Conservation (phyloP, 2,113 vertebrate genomes). For the Alligator sinensis region DNA sequence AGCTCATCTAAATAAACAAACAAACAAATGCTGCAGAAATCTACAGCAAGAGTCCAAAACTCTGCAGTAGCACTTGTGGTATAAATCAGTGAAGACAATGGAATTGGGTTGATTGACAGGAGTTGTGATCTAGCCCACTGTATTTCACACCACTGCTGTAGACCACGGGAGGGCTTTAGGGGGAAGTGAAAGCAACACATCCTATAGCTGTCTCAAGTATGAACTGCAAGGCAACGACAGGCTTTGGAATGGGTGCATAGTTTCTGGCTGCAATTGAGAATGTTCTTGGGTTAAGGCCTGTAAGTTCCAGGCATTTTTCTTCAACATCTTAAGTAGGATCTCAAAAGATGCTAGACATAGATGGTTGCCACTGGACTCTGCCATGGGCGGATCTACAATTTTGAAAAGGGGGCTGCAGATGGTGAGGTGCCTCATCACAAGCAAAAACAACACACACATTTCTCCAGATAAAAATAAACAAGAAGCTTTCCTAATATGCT, state of each 20-base stretch:
- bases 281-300: not conserved
- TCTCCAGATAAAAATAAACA: too few species aligned
- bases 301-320: not conserved
- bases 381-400: too few species aligned
- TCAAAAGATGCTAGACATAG: not conserved
- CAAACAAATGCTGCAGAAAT: not conserved
- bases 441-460: too few species aligned
- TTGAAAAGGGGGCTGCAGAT: too few species aligned
- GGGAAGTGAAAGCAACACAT: not conserved
- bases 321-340: not conserved
- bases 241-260: not conserved
- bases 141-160: not conserved
- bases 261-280: not conserved
- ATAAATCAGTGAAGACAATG: not conserved
- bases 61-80: not conserved
- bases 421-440: too few species aligned
- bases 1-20: slow-evolving; percentile 19
- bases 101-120: not conserved
- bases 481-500: too few species aligned
- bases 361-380: too few species aligned
- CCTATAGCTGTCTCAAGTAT: not conserved
- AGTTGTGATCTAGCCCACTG: not conserved
- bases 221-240: not conserved
- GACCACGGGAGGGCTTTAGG: not conserved
- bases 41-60: not conserved